Evolutionary conservation across 2,888 invertebrate species (phyloP).

Genomic region (Portevinia maculata): DNA sequence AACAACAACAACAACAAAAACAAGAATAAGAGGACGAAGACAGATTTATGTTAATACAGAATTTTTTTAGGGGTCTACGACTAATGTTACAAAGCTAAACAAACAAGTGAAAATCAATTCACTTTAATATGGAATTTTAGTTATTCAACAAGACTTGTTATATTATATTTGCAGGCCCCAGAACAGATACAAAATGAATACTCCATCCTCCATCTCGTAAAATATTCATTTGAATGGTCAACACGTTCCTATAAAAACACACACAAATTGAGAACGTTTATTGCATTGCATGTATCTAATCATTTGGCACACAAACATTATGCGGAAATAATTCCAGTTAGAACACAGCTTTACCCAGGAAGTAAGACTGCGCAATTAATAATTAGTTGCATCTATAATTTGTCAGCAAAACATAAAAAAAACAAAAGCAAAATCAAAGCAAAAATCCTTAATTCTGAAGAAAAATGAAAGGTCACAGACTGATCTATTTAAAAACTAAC

Average conservation of each 20-base stretch:
- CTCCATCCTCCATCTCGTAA: constrained; percentile 9
- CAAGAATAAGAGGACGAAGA: no score
- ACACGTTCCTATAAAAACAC: not conserved
- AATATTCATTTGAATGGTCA: no score
- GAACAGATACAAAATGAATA: not conserved
- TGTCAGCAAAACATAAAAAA: constrained; percentile 16
- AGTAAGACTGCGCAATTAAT: constrained; percentile 28
- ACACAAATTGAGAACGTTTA: not conserved
- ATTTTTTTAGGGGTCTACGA: no score
- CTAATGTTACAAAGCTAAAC: no score
- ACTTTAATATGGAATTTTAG: no score
- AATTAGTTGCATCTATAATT: constrained; percentile 22
- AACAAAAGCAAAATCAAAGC: constrained; percentile 37
- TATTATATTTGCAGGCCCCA: no score
- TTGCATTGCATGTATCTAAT: not conserved
- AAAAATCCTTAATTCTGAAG: no score
- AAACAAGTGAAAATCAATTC: no score
- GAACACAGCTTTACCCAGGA: constrained; percentile 30
- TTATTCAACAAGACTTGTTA: no score
- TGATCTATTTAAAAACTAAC: constrained; percentile 63
- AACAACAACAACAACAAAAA: no score
- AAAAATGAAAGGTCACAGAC: constrained; percentile 67
- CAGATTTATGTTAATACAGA: no score
- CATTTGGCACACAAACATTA: not conserved
- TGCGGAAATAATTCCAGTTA: not conserved